Evolutionary conservation across 2,888 invertebrate species (phyloP).

Genomic region (Mycalesis mineus): DNA sequence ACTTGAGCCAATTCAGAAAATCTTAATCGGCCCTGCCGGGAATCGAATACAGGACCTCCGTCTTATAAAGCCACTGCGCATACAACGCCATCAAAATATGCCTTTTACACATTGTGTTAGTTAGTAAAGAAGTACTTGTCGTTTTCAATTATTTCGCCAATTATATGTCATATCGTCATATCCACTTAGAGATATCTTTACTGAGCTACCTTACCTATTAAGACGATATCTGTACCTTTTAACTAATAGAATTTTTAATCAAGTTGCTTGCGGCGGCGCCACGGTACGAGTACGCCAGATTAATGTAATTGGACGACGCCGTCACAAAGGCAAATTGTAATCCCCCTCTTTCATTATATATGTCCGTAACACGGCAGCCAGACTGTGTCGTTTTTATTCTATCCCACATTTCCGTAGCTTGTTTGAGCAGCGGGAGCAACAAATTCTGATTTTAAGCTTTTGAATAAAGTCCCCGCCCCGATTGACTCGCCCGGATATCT

Average conservation of each 20-base stretch:
- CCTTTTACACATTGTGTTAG: no score
- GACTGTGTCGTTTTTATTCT: conserved; percentile 60
- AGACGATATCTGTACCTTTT: conserved; percentile 69
- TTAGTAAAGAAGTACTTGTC: no score
- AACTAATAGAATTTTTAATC: conserved; percentile 79
- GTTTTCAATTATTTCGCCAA: no score
- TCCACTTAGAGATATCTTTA: conserved; percentile 18
- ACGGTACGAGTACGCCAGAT: conserved; percentile 61
- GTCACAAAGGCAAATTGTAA: conserved; percentile 78
- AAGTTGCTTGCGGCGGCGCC: conserved; percentile 69
- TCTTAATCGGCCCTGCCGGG: no score
- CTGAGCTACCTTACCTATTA: conserved; percentile 59
- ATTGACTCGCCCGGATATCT: conserved; percentile 53
- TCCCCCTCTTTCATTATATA: conserved; percentile 70
- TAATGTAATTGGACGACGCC: conserved; percentile 76
- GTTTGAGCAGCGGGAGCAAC: conserved; percentile 44
- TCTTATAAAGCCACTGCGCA: no score
- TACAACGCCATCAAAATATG: no score
- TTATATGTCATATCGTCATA: conserved; percentile 11
- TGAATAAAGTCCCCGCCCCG: conserved; percentile 39
- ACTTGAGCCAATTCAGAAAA: no score
- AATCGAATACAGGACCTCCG: no score
- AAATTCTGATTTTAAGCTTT: conserved; percentile 47
- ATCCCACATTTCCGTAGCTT: conserved; percentile 36
- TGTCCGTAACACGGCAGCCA: conserved; percentile 60